A percentile compares a stretch with the other conserved stretches of the same genome.
phyloP scores from a whole-genome alignment of 2,888 invertebrate species.

The Rotaria sp. region DNA sequence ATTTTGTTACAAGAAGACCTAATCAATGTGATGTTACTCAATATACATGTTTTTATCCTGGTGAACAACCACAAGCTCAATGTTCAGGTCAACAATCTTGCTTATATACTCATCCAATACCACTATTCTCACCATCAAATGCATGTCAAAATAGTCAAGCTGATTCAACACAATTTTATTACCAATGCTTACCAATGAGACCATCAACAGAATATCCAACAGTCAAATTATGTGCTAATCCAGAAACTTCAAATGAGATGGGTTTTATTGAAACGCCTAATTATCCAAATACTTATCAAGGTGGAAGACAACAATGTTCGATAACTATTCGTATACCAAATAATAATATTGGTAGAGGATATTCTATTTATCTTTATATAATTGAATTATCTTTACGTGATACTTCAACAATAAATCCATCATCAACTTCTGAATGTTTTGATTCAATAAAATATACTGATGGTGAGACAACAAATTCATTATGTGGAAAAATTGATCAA shows the following conservation, averaged over 20 bases:
- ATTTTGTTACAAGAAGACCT: background rate
- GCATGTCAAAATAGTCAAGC: background rate
- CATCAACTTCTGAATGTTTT: background rate
- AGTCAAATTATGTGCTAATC: background rate
- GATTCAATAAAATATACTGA: background rate
- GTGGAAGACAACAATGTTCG: background rate
- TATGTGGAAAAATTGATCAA: background rate
- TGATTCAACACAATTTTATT: background rate
- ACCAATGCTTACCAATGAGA: slow-evolving; percentile 14
- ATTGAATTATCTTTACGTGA: slow-evolving; percentile 2
- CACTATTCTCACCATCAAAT: background rate
- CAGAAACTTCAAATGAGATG: background rate
- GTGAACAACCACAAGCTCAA: slow-evolving; percentile 14
- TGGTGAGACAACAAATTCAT: background rate
- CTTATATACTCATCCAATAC: background rate
- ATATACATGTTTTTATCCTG: background rate
- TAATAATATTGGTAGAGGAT: background rate
- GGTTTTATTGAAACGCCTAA: background rate
- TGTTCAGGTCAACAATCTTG: background rate
- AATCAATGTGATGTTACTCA: background rate
- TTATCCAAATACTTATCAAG: background rate
- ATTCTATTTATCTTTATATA: background rate
- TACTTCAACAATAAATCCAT: background rate
- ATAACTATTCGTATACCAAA: background rate
- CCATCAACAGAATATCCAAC: background rate